Conservation (phyloP, 2,797 vertebrate species). For the Microtus californicus region DNA sequence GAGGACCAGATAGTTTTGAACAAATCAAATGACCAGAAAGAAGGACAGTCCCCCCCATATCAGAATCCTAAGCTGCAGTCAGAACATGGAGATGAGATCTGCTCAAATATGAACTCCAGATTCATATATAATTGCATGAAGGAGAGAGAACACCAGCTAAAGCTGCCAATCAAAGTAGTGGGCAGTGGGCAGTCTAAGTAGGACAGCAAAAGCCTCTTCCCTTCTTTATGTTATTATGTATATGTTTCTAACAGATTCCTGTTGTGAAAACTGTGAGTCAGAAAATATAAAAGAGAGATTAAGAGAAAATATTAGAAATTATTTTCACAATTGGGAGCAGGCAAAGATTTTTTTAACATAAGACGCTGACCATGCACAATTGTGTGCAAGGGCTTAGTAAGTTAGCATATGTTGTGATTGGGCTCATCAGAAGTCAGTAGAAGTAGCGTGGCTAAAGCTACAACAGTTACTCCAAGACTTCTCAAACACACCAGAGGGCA, state of each 20-base stretch:
- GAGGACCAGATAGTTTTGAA: conserved; percentile 1
- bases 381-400: neutral
- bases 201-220: neutral
- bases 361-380: neutral
- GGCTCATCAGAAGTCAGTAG: neutral
- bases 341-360: neutral
- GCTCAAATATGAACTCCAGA: neutral
- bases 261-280: neutral
- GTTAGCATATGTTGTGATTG: neutral
- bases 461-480: neutral
- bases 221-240: neutral
- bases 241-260: neutral
- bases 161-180: neutral
- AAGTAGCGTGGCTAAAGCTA: neutral
- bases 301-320: neutral
- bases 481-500: neutral
- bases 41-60: neutral
- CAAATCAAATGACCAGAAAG: neutral
- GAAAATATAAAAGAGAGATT: neutral
- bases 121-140: neutral
- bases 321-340: neutral
- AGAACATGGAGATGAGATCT: neutral
- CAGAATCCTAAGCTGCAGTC: neutral
- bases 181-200: neutral
- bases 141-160: neutral